Percentiles rank a stretch among this genome's conserved stretches.
These are phyloP conservation scores for Athalia circularis DNA, from an alignment of 2,888 invertebrate genomes.

Conservation along the genomic window DNA sequence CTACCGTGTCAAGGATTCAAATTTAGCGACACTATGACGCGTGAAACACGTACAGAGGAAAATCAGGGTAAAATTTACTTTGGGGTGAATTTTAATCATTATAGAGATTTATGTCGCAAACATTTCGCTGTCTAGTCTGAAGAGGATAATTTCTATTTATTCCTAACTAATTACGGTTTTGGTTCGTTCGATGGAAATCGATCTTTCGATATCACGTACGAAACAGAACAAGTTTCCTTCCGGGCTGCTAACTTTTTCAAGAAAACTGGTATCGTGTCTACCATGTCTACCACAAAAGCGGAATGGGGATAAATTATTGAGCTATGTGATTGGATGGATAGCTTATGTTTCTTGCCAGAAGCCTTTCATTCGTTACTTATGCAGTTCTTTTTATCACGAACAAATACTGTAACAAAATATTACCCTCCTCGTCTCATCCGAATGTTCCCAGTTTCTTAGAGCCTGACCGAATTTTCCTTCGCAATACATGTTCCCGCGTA, in stretches of 20 bases:
- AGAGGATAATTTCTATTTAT: background rate
- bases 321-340: constrained; percentile 1
- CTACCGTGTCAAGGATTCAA: background rate
- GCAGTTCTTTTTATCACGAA: background rate
- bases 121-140: background rate
- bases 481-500: too few species aligned
- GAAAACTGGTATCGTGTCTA: background rate
- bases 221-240: background rate
- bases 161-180: background rate
- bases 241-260: background rate
- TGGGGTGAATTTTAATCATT: background rate
- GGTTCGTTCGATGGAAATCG: constrained; percentile 22
- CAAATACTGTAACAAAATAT: too few species aligned
- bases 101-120: background rate
- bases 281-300: background rate
- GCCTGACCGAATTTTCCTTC: too few species aligned
- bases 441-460: too few species aligned
- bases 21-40: too few species aligned
- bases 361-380: background rate
- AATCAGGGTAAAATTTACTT: too few species aligned
- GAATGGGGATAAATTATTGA: constrained; percentile 25
- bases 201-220: background rate
- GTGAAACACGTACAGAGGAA: too few species aligned
- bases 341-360: background rate
- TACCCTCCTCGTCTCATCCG: too few species aligned